Evolutionary conservation across 1,140 invertebrate genomes (phyloP), one percentile per base, ranked within the genome.

Genomic region (Dolichoris vasculosae): DNA sequence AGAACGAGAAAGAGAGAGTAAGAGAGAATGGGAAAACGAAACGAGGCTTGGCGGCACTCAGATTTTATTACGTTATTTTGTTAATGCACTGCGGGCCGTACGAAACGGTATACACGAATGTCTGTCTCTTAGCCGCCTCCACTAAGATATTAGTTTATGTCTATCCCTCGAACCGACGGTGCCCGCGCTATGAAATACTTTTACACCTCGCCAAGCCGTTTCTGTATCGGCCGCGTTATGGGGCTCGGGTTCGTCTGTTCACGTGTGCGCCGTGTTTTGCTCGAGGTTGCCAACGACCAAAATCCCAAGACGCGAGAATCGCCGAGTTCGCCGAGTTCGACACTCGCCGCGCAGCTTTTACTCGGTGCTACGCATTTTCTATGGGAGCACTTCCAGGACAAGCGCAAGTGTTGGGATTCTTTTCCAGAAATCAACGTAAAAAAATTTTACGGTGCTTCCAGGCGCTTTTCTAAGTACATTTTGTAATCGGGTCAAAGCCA

Each of bases 11-110:
- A 40, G 26, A 48, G 71, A 77, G 76, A 59, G 15, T 48, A 46
- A 55, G 55, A 73, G 48, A 86, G 43, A 71, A 35, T 59, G 73
- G 55, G 64, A 35, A 35, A 9, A 32, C 0, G 64, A 15, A 0
- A 32, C 13, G n/a, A 35, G 75, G 43, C 75, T 63, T 83, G 84
- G 77, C 63, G 67, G 84, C 88, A 90, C 91, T 91, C 89, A 90
- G 90, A 93, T 92, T 93, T 93, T 93, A 92, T 91, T 90, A 91
- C 91, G 89, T 91, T 92, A 92, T 93, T 92, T 92, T 92, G 90
- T 92, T 92, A 92, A 93, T 92, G 90, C 89, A 92, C 87, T 77
- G 48, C 75, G 2, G 30, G 11, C 89, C 87, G 82, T 83, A 59
- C 73, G 84, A 87, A 82, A 79, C 75, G 73, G 79, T 78, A 83